Conservation (phyloP, 2,797 vertebrate genomes). For the Lacerta viridis region DNA sequence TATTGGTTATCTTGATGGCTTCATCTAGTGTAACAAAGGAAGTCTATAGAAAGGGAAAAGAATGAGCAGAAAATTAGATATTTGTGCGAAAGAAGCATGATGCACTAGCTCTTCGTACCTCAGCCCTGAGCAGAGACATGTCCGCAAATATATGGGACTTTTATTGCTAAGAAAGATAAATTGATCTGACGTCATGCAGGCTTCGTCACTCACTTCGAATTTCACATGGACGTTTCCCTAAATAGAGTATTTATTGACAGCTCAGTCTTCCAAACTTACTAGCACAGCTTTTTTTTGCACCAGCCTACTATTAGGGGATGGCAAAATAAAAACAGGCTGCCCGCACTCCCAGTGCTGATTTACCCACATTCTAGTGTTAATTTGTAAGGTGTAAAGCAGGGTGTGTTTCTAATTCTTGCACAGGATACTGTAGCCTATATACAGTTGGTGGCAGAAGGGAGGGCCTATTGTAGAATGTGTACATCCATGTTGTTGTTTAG, state of each 20-base stretch:
- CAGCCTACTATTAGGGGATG: background rate
- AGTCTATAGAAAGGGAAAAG: slow-evolving; percentile 82
- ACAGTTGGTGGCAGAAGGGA: background rate
- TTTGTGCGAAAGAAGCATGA: background rate
- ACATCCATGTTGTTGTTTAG: background rate
- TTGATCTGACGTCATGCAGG: rapidly evolving
- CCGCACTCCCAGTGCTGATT: background rate
- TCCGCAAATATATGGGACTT: background rate
- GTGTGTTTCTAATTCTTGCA: background rate
- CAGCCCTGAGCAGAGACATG: background rate
- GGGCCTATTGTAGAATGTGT: background rate
- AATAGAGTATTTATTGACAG: slow-evolving; percentile 2
- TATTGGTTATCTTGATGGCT: slow-evolving; percentile 99
- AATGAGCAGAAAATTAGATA: background rate
- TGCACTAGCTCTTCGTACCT: background rate
- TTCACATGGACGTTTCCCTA: background rate
- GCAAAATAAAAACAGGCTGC: background rate
- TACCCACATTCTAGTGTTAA: background rate
- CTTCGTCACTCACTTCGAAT: background rate
- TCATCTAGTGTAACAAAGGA: slow-evolving; percentile 98
- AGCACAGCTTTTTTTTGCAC: background rate
- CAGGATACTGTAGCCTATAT: background rate
- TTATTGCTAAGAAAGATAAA: background rate
- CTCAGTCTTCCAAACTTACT: background rate
- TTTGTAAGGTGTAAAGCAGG: background rate